phyloP scores from a whole-genome alignment of 2,113 vertebrate species.

The Sturnira hondurensis region DNA sequence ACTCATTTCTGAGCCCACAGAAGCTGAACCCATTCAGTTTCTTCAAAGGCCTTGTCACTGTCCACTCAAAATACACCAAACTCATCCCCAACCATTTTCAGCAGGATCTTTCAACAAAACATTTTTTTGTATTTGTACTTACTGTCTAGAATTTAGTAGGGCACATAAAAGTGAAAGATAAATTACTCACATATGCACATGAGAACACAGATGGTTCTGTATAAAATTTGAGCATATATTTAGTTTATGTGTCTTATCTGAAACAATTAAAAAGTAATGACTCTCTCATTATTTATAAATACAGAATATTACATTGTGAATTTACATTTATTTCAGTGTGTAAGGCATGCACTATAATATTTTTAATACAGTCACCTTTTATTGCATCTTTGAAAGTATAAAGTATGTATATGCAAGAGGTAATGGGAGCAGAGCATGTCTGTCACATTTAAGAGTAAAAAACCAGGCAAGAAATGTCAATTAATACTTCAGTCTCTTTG shows the following conservation, averaged over 20 bases:
- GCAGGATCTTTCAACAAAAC: neutral
- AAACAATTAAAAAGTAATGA: neutral
- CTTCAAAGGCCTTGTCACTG: neutral
- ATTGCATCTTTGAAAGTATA: neutral
- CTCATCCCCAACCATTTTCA: accelerated
- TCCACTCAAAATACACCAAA: neutral
- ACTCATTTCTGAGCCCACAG: neutral
- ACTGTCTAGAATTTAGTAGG: neutral
- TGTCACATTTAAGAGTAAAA: neutral
- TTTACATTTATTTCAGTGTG: neutral
- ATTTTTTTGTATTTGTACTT: neutral
- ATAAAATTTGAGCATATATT: neutral
- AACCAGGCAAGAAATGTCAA: constrained; percentile 50
- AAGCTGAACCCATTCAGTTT: neutral
- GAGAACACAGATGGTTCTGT: constrained; percentile 4
- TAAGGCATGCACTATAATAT: neutral
- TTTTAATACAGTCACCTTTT: neutral
- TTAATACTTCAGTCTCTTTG: constrained; percentile 49
- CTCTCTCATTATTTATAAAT: neutral
- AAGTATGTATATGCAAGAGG: neutral
- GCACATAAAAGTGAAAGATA: neutral
- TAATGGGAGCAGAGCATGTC: neutral
- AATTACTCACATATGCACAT: neutral
- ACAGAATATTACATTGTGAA: neutral
- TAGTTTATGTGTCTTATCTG: neutral